phyloP scores from a whole-genome alignment of 1,140 invertebrate species.

The Microplitis demolitor region DNA sequence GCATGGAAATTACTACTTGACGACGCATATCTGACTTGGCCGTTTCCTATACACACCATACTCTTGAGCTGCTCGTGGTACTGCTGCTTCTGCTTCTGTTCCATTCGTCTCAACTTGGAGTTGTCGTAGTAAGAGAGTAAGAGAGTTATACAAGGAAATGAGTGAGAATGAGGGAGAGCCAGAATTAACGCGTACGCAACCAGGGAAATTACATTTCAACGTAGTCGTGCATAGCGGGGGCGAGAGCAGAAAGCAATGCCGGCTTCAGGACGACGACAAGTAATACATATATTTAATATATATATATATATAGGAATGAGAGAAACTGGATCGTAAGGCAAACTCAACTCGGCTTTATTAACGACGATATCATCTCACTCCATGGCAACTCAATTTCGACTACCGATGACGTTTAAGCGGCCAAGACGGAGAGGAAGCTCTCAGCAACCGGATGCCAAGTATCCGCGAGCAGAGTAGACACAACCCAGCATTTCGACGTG shows the following conservation, averaged over 20 bases:
- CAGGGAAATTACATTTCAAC: slow-evolving; percentile 27
- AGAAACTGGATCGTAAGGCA: neutral
- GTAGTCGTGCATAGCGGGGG: too few relatives aligned
- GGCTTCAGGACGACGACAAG: too few relatives aligned
- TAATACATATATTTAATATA: too few relatives aligned
- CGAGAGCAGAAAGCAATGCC: too few relatives aligned
- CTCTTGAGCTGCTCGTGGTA: neutral
- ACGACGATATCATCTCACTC: slow-evolving; percentile 14
- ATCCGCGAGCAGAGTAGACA: neutral
- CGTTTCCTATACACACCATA: neutral
- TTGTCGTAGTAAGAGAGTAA: too few relatives aligned
- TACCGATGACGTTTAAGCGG: neutral
- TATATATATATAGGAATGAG: neutral
- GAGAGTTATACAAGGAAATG: too few relatives aligned
- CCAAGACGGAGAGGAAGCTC: neutral
- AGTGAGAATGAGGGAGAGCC: neutral
- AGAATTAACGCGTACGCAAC: neutral
- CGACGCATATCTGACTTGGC: slow-evolving; percentile 44
- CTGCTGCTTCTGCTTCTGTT: neutral
- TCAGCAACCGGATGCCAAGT: slow-evolving; percentile 6
- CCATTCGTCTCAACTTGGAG: neutral
- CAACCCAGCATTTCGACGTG: too few relatives aligned
- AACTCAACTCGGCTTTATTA: slow-evolving; percentile 8
- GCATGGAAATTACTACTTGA: slow-evolving; percentile 51
- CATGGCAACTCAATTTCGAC: slow-evolving; percentile 6